Percentiles rank a stretch among this genome's conserved stretches.
These are phyloP conservation scores for Corapipo altera DNA, from an alignment of 2,113 vertebrate species.

Conservation along the genomic window DNA sequence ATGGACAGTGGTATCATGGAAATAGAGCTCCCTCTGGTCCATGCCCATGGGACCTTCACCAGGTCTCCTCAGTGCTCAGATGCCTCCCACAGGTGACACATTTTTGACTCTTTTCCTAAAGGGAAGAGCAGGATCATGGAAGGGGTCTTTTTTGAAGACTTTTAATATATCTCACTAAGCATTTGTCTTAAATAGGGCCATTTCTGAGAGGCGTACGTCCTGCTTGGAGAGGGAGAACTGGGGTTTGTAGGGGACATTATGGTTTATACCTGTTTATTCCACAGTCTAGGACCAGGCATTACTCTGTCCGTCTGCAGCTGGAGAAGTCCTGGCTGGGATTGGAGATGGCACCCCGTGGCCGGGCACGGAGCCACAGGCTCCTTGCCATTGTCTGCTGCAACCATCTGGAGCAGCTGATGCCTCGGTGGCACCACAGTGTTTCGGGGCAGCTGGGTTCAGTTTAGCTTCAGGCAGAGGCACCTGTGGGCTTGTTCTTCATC, in stretches of 20 bases:
- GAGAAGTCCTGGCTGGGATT: background rate
- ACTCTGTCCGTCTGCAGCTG: background rate
- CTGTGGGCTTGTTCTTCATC: background rate
- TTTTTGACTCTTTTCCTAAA: background rate
- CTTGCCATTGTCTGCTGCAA: background rate
- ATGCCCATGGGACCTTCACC: background rate
- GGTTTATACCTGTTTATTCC: background rate
- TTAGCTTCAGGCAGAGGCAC: background rate
- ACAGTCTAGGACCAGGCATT: background rate
- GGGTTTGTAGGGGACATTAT: background rate
- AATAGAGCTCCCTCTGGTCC: background rate
- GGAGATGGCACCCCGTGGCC: background rate
- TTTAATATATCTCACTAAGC: background rate
- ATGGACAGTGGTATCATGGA: rapidly evolving
- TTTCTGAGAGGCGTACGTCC: background rate
- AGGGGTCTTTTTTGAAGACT: rapidly evolving
- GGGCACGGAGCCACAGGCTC: background rate
- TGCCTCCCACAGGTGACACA: rapidly evolving
- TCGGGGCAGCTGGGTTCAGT: background rate
- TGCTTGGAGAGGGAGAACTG: background rate
- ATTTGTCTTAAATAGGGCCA: background rate
- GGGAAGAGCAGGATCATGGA: background rate
- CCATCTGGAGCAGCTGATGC: background rate
- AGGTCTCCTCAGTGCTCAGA: background rate
- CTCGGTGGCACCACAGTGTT: rapidly evolving